Percentiles rank a stretch among this genome's conserved stretches.
These are phyloP conservation scores for Meleagris gallopavo DNA, from an alignment of 2,113 vertebrate species.

Conservation along the genomic window DNA sequence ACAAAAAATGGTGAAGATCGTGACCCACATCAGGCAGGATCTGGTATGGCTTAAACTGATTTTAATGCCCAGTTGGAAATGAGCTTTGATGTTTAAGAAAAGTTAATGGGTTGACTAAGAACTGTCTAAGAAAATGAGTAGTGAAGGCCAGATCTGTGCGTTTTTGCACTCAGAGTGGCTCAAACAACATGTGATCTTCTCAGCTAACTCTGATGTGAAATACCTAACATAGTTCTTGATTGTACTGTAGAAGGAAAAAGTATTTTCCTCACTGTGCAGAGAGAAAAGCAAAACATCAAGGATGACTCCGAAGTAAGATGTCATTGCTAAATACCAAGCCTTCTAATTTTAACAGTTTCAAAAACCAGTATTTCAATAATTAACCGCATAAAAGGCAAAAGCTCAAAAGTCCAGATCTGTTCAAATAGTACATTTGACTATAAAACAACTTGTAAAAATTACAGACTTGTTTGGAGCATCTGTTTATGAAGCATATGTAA, in stretches of 20 bases:
- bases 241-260: background rate
- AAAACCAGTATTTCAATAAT: slow-evolving; percentile 31
- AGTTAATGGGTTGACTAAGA: slow-evolving; percentile 54
- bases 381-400: background rate
- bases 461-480: background rate
- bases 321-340: background rate
- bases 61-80: slow-evolving; percentile 49
- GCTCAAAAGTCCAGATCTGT: background rate
- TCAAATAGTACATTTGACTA: background rate
- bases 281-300: background rate
- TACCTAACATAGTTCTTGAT: background rate
- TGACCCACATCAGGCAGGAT: background rate
- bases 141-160: slow-evolving; percentile 7
- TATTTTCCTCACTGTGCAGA: background rate
- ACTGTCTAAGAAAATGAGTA: slow-evolving; percentile 45
- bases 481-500: background rate
- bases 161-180: background rate
- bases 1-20: background rate
- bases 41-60: slow-evolving; percentile 29
- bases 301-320: background rate
- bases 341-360: slow-evolving; percentile 13
- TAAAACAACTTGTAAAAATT: background rate
- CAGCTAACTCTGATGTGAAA: background rate
- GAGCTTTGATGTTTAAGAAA: slow-evolving; percentile 64
- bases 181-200: slow-evolving; percentile 22